Evolutionary conservation across 2,113 vertebrate genomes (phyloP), one percentile per base, ranked within the genome.

Genomic region (Fregata magnificens): DNA sequence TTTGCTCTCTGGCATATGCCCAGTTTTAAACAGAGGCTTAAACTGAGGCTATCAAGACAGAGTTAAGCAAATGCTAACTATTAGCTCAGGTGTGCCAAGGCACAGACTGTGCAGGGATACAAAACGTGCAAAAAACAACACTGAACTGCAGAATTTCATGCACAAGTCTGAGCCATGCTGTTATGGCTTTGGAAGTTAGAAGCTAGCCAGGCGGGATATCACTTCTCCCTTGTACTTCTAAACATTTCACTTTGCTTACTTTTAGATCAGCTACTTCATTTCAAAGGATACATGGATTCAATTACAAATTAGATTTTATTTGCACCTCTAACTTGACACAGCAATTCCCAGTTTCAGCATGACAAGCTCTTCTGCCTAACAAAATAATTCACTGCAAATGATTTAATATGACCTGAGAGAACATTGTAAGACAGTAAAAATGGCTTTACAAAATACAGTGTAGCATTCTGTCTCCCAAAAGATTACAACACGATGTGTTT

Each of bases 401-500:
- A 59, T 79, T 93, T 91, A 74, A 82, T 67, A 40, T n/a, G n/a
- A 83, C 42, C 77, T 88, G 83, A 83, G 44, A 86, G 12, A 88
- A 62, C 49, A 76, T 42, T 94, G 72, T 62, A 61, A 93, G 55
- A 78, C 14, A 67, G 78, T 50, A 85, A 96, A 96, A 97, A 94
- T 25, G 17, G 26, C 44, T 96, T 96, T 66, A 83, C 96, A 90
- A 94, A 92, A 92, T 56, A 87, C 20, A 38, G 31, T 26, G n/a
- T 31, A 82, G 55, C 28, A 59, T 67, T 90, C 62, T 47, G 29
- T 95, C 90, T 98, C 83, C 88, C 59, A 76, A 52, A 93, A 95
- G 93, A 94, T 95, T 91, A 80, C 34, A 93, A 81, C 52, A 88
- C 79, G 71, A 80, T 67, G 29, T 52, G 44, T 95, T 94, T 91